Conservation (phyloP, 2,888 invertebrate species). For the Oscheius sp. region DNA sequence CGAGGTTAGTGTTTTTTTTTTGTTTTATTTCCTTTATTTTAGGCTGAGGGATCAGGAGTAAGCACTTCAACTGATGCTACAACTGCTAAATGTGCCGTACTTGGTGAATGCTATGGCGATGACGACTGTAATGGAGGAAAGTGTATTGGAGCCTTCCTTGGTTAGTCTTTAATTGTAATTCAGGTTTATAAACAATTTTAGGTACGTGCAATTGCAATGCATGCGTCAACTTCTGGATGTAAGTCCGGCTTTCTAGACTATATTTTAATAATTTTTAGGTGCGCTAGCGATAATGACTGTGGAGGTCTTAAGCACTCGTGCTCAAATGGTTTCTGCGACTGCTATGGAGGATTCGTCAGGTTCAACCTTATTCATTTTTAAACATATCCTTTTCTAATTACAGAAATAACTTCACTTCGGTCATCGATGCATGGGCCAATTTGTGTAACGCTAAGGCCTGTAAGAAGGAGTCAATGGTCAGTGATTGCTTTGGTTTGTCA, state of each 20-base stretch:
- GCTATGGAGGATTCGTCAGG: slow-evolving; percentile 9
- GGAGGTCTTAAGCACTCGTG: slow-evolving; percentile 16
- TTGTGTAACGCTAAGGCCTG: slow-evolving; percentile 20
- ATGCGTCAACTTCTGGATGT: slow-evolving; percentile 10
- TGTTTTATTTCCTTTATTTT: no score
- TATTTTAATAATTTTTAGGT: background rate
- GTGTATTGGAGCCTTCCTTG: slow-evolving; percentile 17
- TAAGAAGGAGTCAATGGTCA: background rate
- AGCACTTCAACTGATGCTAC: no score
- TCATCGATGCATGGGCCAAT: slow-evolving; percentile 16
- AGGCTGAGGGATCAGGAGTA: background rate
- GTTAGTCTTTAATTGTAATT: no score
- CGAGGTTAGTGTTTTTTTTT: background rate
- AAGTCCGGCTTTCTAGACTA: background rate
- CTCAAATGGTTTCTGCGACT: slow-evolving; percentile 20
- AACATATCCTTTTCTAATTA: no score
- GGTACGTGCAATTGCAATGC: slow-evolving; percentile 13
- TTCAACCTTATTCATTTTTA: no score
- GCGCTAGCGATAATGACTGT: background rate
- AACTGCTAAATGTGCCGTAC: slow-evolving; percentile 2
- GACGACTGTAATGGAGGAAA: slow-evolving; percentile 16
- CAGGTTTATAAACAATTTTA: no score
- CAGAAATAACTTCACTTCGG: slow-evolving; percentile 7
- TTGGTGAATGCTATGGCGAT: background rate
- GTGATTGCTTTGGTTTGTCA: slow-evolving; percentile 4